These are phyloP conservation scores for Drosophila neoperkinsi DNA, from an alignment of 2,888 invertebrate species.

Conservation along the genomic window DNA sequence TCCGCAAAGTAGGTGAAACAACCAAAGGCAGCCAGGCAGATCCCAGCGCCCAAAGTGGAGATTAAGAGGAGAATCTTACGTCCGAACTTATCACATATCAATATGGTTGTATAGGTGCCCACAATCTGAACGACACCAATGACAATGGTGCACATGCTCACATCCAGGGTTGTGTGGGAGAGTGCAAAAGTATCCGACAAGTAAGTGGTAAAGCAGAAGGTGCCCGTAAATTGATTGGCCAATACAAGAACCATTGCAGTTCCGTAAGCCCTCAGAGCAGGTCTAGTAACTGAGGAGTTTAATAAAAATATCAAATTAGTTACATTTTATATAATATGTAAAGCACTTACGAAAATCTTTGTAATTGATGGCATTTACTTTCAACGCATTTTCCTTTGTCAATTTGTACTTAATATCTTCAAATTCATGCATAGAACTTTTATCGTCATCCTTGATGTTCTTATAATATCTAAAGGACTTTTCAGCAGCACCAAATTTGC, in stretches of 20 bases:
- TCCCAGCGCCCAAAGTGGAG: conserved; percentile 64
- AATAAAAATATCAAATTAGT: rapidly evolving
- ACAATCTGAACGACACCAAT: conserved; percentile 77
- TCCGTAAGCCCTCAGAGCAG: conserved; percentile 63
- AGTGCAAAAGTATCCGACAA: conserved; percentile 72
- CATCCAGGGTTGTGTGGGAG: conserved; percentile 66
- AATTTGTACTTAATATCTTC: conserved; percentile 47
- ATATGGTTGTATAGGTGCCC: conserved; percentile 66
- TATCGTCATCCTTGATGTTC: conserved; percentile 53
- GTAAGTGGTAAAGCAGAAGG: conserved; percentile 75
- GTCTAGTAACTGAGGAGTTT: conserved; percentile 51
- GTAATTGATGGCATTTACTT: conserved; percentile 38
- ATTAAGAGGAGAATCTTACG: conserved; percentile 72
- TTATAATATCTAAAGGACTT: conserved; percentile 72
- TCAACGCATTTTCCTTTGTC: conserved; percentile 45
- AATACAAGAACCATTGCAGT: conserved; percentile 58
- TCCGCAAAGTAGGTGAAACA: conserved; percentile 56
- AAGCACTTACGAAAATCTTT: conserved; percentile 79
- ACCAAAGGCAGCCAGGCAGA: conserved; percentile 69
- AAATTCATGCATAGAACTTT: conserved; percentile 51
- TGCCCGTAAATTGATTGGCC: conserved; percentile 68
- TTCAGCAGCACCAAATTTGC: conserved; percentile 60
- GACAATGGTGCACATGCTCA: conserved; percentile 76
- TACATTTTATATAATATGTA: not conserved
- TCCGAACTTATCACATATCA: conserved; percentile 74